These are phyloP conservation scores for Drosophila nigricruria DNA, from an alignment of 2,888 invertebrate genomes.

Conservation along the genomic window DNA sequence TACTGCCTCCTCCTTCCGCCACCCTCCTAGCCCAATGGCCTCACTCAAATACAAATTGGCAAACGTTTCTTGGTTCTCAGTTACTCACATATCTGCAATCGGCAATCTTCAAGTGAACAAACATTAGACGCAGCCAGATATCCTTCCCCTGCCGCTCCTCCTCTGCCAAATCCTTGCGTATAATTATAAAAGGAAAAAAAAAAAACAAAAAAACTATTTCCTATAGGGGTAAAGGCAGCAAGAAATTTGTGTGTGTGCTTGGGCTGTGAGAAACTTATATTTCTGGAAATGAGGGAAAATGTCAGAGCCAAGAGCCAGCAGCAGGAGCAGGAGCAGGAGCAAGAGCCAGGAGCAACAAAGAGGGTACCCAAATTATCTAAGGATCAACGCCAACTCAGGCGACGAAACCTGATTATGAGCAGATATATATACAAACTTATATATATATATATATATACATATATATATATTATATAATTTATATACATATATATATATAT, in stretches of 20 bases:
- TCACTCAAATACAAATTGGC: constrained; percentile 62
- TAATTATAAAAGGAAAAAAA: constrained; percentile 54
- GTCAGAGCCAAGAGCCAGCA: constrained; percentile 12
- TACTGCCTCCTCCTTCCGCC: neutral
- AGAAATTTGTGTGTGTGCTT: neutral
- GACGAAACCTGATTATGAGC: constrained; percentile 60
- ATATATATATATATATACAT: neutral
- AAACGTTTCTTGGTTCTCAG: constrained; percentile 4
- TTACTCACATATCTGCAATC: constrained; percentile 16
- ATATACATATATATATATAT: neutral
- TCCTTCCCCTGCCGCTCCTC: too few relatives aligned
- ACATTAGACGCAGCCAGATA: constrained; percentile 54
- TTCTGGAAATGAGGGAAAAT: constrained; percentile 53
- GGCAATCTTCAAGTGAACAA: constrained; percentile 63
- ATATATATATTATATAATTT: neutral
- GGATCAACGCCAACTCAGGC: constrained; percentile 56
- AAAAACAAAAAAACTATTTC: constrained; percentile 38
- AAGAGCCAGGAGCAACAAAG: neutral
- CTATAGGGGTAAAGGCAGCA: constrained; percentile 13
- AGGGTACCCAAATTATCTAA: constrained; percentile 51
- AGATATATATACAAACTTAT: neutral
- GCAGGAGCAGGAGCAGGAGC: neutral
- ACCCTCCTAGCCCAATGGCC: neutral
- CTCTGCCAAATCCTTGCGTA: constrained; percentile 46
- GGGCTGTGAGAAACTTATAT: constrained; percentile 76